Evolutionary conservation across 2,888 invertebrate genomes (phyloP).

Genomic region (Caenorhabditis sp.): DNA sequence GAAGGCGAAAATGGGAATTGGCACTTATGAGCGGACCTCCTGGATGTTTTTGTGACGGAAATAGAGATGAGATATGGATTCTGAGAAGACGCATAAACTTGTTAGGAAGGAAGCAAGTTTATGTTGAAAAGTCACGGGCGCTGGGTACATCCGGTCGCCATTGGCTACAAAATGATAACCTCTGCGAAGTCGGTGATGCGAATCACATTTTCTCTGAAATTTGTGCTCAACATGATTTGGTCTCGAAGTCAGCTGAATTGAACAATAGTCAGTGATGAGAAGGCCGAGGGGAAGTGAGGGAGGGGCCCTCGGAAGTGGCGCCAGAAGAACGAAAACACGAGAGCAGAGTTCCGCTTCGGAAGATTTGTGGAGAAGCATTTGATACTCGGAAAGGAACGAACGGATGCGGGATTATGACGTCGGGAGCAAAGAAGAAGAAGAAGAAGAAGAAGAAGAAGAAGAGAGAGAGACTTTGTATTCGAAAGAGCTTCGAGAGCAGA

Average conservation of each 20-base stretch:
- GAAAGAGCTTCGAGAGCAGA: too few relatives aligned
- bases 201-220: too few relatives aligned
- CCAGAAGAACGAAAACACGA: slow-evolving; percentile 1
- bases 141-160: too few relatives aligned
- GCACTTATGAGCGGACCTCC: slow-evolving; percentile 24
- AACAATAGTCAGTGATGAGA: slow-evolving; percentile 35
- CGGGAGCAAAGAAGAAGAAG: too few relatives aligned
- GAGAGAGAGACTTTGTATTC: too few relatives aligned
- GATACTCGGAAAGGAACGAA: not conserved
- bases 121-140: not conserved
- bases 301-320: slow-evolving; percentile 19
- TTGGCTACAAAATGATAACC: not conserved
- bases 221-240: too few relatives aligned
- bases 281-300: slow-evolving; percentile 12
- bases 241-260: slow-evolving; percentile 7
- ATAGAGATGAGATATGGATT: slow-evolving; percentile 9
- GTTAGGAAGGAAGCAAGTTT: not conserved
- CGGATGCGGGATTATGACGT: not conserved
- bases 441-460: too few relatives aligned
- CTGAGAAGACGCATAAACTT: slow-evolving; percentile 1
- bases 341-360: slow-evolving; percentile 5
- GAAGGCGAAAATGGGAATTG: not conserved
- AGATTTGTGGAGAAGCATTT: not conserved
- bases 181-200: too few relatives aligned
- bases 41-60: slow-evolving; percentile 16